These are phyloP conservation scores for Misgurnus mizolepis DNA, from an alignment of 2,113 vertebrate species.

Conservation along the genomic window DNA sequence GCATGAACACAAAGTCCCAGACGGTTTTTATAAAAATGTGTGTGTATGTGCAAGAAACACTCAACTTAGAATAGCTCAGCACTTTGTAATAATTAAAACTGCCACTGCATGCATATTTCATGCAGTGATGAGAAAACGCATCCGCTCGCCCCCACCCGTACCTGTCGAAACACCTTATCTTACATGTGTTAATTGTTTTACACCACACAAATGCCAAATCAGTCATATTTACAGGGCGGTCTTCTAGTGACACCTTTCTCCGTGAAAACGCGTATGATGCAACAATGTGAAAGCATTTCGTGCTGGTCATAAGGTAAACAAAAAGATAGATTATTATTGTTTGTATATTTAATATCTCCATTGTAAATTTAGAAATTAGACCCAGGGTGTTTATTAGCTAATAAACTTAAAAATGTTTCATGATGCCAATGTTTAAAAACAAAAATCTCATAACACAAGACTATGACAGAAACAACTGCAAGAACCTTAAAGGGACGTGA, in stretches of 20 bases:
- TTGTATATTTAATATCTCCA: too few relatives aligned
- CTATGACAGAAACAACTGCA: background rate
- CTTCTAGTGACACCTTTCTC: slow-evolving; percentile 6
- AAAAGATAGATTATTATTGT: background rate
- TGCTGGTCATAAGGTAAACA: background rate
- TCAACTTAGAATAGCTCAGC: slow-evolving; percentile 56
- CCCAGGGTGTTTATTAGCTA: background rate
- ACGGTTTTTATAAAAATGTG: slow-evolving; percentile 52
- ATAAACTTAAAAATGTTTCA: too few relatives aligned
- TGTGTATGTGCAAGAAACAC: slow-evolving; percentile 27
- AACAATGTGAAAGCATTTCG: slow-evolving; percentile 17
- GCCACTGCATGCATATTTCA: slow-evolving; percentile 62
- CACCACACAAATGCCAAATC: slow-evolving; percentile 21
- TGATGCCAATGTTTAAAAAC: background rate
- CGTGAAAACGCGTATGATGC: slow-evolving; percentile 20
- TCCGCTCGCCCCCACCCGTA: slow-evolving; percentile 27
- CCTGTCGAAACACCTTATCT: slow-evolving; percentile 47
- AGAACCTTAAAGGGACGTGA: background rate
- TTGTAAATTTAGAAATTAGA: too few relatives aligned
- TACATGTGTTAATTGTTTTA: slow-evolving; percentile 36
- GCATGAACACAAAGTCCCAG: slow-evolving; percentile 62
- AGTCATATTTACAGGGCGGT: slow-evolving; percentile 3
- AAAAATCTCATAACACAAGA: background rate
- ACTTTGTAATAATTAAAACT: slow-evolving; percentile 76
- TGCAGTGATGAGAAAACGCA: slow-evolving; percentile 47